Conservation (phyloP, 2,888 invertebrate species). For the Cataglyphis albicans region DNA sequence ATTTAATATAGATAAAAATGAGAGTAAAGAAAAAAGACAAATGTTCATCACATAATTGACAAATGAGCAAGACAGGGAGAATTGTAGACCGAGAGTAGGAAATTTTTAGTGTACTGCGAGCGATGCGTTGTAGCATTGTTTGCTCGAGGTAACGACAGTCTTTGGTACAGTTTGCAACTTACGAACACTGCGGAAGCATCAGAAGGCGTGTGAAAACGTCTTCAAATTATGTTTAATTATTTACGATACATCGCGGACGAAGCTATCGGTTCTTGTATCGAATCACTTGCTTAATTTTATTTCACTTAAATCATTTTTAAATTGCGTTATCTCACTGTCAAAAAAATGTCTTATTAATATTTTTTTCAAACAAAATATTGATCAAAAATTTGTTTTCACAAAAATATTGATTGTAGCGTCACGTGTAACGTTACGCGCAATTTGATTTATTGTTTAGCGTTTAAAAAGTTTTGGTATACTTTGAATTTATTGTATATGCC, state of each 20-base stretch:
- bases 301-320: constrained; percentile 56
- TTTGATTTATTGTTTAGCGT: not conserved
- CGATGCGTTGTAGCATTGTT: constrained; percentile 82
- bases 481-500: not conserved
- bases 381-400: not conserved
- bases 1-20: constrained; percentile 83
- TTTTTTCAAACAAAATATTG: constrained; percentile 45
- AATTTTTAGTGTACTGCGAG: constrained; percentile 69
- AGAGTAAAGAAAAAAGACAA: constrained; percentile 74
- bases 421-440: not conserved
- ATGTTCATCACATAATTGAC: constrained; percentile 72
- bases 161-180: constrained; percentile 62
- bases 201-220: constrained; percentile 58
- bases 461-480: not conserved
- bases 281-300: constrained; percentile 58
- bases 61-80: constrained; percentile 50
- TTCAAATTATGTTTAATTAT: constrained; percentile 36
- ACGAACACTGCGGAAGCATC: constrained; percentile 61
- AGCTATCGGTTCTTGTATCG: constrained; percentile 44
- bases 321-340: constrained; percentile 45
- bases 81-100: constrained; percentile 55
- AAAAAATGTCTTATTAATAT: constrained; percentile 57
- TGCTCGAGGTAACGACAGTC: constrained; percentile 62
- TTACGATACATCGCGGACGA: constrained; percentile 4
- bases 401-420: not conserved